phyloP scores from a whole-genome alignment of 2,797 vertebrate species.

The Sebastes wilsoni region DNA sequence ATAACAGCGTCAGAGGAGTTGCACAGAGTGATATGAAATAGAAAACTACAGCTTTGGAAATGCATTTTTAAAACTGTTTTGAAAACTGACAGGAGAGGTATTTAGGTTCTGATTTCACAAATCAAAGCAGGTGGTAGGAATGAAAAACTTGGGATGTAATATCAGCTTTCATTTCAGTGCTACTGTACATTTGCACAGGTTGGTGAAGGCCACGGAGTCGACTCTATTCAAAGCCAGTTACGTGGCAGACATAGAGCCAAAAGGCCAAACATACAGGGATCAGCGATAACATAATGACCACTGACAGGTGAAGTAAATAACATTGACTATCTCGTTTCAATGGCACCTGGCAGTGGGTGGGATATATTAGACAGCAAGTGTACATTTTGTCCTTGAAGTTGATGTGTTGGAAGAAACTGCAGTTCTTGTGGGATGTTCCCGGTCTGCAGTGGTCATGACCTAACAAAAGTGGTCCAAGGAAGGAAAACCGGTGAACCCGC shows the following conservation, averaged over 20 bases:
- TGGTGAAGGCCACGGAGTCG: background rate
- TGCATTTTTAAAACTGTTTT: background rate
- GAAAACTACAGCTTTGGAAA: conserved; percentile 2
- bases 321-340: too few species aligned
- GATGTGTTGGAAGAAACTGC: too few species aligned
- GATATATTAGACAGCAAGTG: too few species aligned
- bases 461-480: too few species aligned
- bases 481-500: too few species aligned
- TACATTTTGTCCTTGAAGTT: too few species aligned
- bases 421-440: too few species aligned
- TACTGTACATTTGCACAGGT: background rate
- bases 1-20: background rate
- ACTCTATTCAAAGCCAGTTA: background rate
- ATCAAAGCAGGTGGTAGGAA: background rate
- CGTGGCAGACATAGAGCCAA: background rate
- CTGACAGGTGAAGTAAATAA: too few species aligned
- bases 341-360: too few species aligned
- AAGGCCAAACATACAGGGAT: background rate
- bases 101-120: background rate
- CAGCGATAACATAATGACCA: too few species aligned
- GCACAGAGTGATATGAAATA: background rate
- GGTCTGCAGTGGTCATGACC: too few species aligned
- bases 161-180: background rate
- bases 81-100: background rate
- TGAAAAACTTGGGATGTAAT: background rate